A percentile compares a stretch with the other conserved stretches of the same genome.
These are phyloP conservation scores for Bombus polaris DNA, from an alignment of 1,140 invertebrate species.

Conservation along the genomic window DNA sequence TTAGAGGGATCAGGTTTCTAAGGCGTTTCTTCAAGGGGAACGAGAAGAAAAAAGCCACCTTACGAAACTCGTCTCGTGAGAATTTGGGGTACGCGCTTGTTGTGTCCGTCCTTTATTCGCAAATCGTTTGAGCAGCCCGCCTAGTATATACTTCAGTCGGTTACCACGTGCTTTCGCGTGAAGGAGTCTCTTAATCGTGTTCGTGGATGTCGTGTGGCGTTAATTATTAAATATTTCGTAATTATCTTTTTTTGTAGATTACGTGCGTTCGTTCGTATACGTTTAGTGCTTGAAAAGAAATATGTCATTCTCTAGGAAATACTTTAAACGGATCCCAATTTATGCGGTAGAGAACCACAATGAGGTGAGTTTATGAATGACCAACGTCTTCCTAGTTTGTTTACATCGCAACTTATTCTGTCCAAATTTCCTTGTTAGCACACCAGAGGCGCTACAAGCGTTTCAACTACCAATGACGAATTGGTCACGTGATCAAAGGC, in stretches of 20 bases:
- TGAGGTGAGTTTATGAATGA: constrained; percentile 83
- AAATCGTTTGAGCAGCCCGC: constrained; percentile 68
- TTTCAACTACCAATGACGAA: not conserved
- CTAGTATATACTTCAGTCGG: constrained; percentile 63
- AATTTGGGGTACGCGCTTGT: constrained; percentile 60
- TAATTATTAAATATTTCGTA: constrained; percentile 55
- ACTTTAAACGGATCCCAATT: constrained; percentile 86
- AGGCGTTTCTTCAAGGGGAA: constrained; percentile 55
- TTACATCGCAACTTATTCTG: constrained; percentile 43
- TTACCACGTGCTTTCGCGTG: constrained; percentile 68
- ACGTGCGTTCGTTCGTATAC: not conserved
- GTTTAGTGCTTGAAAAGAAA: not conserved
- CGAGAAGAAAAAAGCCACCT: constrained; percentile 50
- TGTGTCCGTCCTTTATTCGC: constrained; percentile 64
- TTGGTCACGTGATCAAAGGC: constrained; percentile 25
- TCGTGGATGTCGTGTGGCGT: constrained; percentile 30
- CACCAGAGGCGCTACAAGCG: constrained; percentile 13
- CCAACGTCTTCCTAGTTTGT: constrained; percentile 35
- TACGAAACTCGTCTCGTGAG: constrained; percentile 75
- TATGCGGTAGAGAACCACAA: constrained; percentile 91
- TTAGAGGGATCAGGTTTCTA: constrained; percentile 66
- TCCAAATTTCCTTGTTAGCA: constrained; percentile 3
- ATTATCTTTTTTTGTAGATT: constrained; percentile 13
- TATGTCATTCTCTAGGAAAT: constrained; percentile 62
- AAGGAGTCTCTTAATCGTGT: constrained; percentile 58